phyloP scores from a whole-genome alignment of 1,140 invertebrate species.

The Planococcus citri region DNA sequence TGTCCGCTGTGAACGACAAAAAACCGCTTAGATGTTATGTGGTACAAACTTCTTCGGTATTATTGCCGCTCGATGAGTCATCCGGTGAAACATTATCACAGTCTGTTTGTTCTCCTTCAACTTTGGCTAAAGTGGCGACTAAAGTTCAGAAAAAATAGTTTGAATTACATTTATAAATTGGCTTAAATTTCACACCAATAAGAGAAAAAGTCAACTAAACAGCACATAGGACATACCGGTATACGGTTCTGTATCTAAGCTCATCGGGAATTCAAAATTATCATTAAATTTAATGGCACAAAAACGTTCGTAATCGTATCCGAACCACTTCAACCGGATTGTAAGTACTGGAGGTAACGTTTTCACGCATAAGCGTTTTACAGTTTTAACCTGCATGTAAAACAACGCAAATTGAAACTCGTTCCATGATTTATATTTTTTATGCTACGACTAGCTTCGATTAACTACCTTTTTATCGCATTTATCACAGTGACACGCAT shows the following conservation, averaged over 20 bases:
- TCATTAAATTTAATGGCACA: slow-evolving; percentile 99
- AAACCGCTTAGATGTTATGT: slow-evolving; percentile 88
- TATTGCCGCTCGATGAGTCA: slow-evolving; percentile 33
- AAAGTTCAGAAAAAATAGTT: too few species aligned
- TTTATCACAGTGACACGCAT: slow-evolving; percentile 98
- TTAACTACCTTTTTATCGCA: slow-evolving; percentile 88
- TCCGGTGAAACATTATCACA: slow-evolving; percentile 37
- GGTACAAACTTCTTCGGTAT: slow-evolving; percentile 48
- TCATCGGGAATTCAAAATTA: slow-evolving; percentile 96
- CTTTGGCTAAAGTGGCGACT: slow-evolving; percentile 85
- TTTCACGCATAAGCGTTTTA: slow-evolving; percentile 95
- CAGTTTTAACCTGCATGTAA: slow-evolving; percentile 88
- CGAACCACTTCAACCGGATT: slow-evolving; percentile 95
- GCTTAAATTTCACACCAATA: not conserved
- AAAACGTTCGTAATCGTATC: slow-evolving; percentile 96
- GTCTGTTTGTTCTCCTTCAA: slow-evolving; percentile 80
- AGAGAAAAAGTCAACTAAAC: too few species aligned
- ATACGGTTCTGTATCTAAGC: slow-evolving; percentile 96
- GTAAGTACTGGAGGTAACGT: slow-evolving; percentile 91
- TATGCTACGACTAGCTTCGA: not conserved
- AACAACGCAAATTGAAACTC: slow-evolving; percentile 23
- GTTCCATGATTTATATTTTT: not conserved
- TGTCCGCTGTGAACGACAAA: slow-evolving; percentile 98
- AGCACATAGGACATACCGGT: slow-evolving; percentile 64
- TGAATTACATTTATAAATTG: slow-evolving; percentile 21